phyloP scores from a whole-genome alignment of 2,113 vertebrate species.

The Mirza zaza region DNA sequence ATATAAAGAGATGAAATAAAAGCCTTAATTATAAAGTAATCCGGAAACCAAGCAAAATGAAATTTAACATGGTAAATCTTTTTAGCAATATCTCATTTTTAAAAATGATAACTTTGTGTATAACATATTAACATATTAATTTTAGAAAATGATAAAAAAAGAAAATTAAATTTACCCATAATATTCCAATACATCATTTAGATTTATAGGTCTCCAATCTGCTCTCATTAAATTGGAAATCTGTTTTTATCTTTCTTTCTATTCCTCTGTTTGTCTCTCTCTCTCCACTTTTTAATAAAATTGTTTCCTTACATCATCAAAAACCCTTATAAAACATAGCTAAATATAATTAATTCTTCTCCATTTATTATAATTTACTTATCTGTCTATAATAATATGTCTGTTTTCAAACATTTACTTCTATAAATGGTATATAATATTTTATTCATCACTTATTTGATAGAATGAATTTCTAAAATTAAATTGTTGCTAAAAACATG shows the following conservation, averaged over 20 bases:
- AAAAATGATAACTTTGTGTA: background rate
- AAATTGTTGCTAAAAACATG: background rate
- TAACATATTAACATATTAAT: background rate
- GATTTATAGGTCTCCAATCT: background rate
- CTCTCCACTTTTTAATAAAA: background rate
- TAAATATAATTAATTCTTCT: background rate
- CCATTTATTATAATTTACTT: background rate
- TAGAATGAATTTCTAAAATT: background rate
- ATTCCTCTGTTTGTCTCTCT: background rate
- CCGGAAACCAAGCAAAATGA: slow-evolving; percentile 36
- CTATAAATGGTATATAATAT: background rate
- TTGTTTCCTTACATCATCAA: background rate
- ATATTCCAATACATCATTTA: background rate
- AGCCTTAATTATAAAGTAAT: background rate
- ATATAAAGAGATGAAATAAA: background rate
- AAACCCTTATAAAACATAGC: background rate
- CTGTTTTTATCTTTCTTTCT: background rate
- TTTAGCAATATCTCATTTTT: background rate
- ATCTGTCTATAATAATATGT: background rate
- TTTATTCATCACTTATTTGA: background rate
- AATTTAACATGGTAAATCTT: background rate
- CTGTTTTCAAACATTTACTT: background rate
- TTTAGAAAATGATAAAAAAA: background rate
- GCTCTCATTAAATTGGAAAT: background rate
- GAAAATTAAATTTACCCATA: background rate